A percentile compares a stretch with the other conserved stretches of the same genome.
Conservation (phyloP, 2,888 invertebrate species). For the Drosophila antonietae region DNA sequence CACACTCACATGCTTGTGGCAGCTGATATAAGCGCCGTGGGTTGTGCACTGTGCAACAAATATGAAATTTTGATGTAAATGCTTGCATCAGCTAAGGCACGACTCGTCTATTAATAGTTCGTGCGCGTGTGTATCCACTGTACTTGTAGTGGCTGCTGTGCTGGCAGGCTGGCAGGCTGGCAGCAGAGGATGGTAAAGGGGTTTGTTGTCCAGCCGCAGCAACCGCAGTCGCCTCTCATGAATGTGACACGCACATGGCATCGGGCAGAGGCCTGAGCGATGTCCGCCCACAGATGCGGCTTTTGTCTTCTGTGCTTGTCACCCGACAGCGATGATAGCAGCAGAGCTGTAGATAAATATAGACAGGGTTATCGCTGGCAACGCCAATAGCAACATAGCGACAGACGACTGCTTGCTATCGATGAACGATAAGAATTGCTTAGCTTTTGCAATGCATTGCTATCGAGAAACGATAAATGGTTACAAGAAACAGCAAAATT, state of each 20-base stretch:
- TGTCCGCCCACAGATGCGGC: conserved; percentile 15
- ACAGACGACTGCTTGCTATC: background rate
- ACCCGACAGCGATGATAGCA: background rate
- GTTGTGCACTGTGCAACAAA: conserved; percentile 32
- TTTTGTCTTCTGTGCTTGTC: conserved; percentile 22
- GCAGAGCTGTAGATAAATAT: background rate
- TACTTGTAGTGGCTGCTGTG: conserved; percentile 1
- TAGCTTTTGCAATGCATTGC: too few species aligned
- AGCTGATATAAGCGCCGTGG: conserved; percentile 33
- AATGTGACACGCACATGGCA: conserved; percentile 29
- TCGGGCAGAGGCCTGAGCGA: conserved; percentile 10
- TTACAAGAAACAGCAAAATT: background rate
- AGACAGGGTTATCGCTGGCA: background rate
- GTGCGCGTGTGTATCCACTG: conserved; percentile 21
- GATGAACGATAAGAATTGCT: background rate
- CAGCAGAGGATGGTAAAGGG: conserved; percentile 11
- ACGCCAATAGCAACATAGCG: background rate
- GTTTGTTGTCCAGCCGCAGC: conserved; percentile 36
- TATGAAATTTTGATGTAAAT: conserved; percentile 22
- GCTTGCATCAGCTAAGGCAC: background rate
- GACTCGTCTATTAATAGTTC: background rate
- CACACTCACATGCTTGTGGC: conserved; percentile 4
- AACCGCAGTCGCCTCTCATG: conserved; percentile 45
- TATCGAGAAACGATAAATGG: too few species aligned
- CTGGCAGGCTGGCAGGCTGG: conserved; percentile 1